These are phyloP conservation scores for Phoeniculus purpureus DNA, from an alignment of 2,797 vertebrate genomes.

Conservation along the genomic window DNA sequence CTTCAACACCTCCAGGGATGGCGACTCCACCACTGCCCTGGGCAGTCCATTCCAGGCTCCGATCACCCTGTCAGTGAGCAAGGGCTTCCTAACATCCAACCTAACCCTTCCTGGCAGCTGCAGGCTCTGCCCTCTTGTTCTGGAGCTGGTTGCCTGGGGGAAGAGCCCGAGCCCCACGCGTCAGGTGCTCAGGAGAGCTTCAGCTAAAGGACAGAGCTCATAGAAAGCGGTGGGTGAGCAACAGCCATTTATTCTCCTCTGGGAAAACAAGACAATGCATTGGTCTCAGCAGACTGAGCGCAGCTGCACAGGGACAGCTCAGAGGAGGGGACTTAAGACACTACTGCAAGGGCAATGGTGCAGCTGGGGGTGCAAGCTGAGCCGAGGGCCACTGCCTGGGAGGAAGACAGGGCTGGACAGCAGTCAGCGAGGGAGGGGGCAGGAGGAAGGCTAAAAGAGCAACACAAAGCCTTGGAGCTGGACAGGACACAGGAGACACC, in stretches of 20 bases:
- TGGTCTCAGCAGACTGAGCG: slow-evolving; percentile 33
- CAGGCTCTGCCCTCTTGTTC: too few relatives aligned
- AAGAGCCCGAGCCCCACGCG: neutral
- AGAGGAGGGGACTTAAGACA: slow-evolving; percentile 16
- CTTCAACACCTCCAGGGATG: too few relatives aligned
- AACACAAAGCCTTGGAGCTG: neutral
- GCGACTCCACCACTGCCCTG: too few relatives aligned
- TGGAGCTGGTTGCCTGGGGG: too few relatives aligned
- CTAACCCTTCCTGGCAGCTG: too few relatives aligned
- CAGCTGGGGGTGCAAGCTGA: neutral
- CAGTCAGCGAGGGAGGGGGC: neutral
- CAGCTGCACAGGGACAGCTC: slow-evolving; percentile 33
- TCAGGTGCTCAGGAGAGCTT: slow-evolving; percentile 6
- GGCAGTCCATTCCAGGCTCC: too few relatives aligned
- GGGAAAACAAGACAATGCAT: slow-evolving; percentile 26
- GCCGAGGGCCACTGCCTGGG: neutral
- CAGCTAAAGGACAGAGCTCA: slow-evolving; percentile 45
- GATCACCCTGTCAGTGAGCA: too few relatives aligned
- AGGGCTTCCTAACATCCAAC: too few relatives aligned
- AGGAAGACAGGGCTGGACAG: neutral
- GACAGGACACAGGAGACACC: slow-evolving; percentile 18
- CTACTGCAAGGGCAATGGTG: neutral
- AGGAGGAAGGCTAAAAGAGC: neutral
- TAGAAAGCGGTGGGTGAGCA: neutral
- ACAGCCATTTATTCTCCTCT: slow-evolving; percentile 30